Base-by-base conservation (phyloP, 2,888 invertebrate genomes). In the Eupithecia inturbata region DNA sequence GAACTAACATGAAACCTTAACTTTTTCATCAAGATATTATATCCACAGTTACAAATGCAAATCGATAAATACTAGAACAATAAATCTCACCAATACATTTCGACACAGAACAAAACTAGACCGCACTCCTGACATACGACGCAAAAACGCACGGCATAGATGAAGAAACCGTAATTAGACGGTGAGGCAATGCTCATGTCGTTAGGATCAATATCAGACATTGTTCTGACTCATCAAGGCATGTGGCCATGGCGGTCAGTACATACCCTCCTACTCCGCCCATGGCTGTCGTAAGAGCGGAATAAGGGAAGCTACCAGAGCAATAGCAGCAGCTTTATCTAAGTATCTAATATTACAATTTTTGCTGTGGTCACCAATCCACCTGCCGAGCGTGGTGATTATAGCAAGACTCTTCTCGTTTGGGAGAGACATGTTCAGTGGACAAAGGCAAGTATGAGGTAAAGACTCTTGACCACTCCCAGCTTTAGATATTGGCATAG, bases 161-260 rank as follows among this genome's bases (percentile, higher is more conserved):
- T 87, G 84, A 81, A 82, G 85, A 84, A 86, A 86, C 86, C 85
- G 85, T 90, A 91, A 92, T 92, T 92, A 92, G 85, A 87, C 79
- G 80, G 81, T 84, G 85, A 86, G 89, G 87, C 86, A 77, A 82
- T 87, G 89, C 86, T 83, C 85, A 67, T 76, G 76, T 75, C 74
- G 73, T 89, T 91, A 89, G 91, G 89, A 91, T 90, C 88, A 85
- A 84, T 90, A 91, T 89, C 89, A 84, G 88, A 91, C 88, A 75
- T 75, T 72, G 75, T 71, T 76, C 89, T 91, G 92, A 92, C 85
- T 92, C 92, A 92, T 88, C 88, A 89, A 87, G 87, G 89, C 86
- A 74, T 71, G 72, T 78, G 87, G 88, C 22, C 90, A 89, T 91
- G 91, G 92, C 91, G 91, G 90, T n/a, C 49, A 53, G 12, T 26